Base-by-base conservation (phyloP, 2,888 invertebrate species). In the Linnaemya vulpina region DNA sequence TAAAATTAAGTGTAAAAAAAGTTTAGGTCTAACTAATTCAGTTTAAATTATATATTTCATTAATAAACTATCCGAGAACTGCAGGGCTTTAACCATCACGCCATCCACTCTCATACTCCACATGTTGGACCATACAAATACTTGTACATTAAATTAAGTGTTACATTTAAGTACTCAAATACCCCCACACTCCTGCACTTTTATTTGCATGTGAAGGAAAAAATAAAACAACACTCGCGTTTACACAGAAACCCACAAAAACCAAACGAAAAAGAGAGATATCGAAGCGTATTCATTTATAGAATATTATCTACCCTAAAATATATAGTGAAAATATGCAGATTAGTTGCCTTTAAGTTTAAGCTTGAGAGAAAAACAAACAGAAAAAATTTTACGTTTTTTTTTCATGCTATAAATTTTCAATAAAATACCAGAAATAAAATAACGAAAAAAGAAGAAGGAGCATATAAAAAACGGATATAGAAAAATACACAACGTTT, bases 241-340 rank as follows among this genome's bases (percentile, higher is more conserved):
- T 73, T 76, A 11, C 58, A 77, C 70, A 63, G 58, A 80, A 74
- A 80, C 74, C 80, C 53, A 78, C 43, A 74, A 70, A 74, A 70
- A 68, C n/a, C 67, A 40, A 78, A 22, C 55, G 11, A 73, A 46
- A 73, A 46, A 17, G 43, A 55, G 11, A 70, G 55, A 78, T 85
- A 85, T 85, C 74, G 85, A 82, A 85, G 43, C 78, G 71, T 82
- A 78, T 85, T 85, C 81, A 85, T 81, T 85, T 82, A 74, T 55
- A 79, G 70, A 85, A 78, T 74, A 85, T 82, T 82, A 85, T 85
- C 85, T 82, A 38, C 80, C 80, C 73, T 55, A 76, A 82, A 84
- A 85, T 87, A 76, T 87, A 87, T 86, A 81, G 87, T 73, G 75
- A 84, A 86, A 86, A 87, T 86, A 88, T 88, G 88, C 81, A 88